Evolutionary conservation across 2,888 invertebrate genomes (phyloP).

Genomic region (Gymnoscelis rufifasciata): DNA sequence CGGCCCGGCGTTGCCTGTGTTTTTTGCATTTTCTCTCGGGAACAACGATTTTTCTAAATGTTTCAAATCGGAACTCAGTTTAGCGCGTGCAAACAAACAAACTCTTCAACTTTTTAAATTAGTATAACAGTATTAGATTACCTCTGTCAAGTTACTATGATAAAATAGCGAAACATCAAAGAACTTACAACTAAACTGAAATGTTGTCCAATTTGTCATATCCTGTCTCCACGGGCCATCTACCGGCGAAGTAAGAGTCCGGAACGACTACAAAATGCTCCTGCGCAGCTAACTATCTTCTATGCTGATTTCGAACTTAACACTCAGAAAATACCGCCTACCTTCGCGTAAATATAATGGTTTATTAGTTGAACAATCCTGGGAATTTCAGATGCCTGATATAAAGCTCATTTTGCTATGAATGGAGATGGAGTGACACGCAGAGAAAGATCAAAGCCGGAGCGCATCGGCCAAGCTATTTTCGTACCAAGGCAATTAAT

Average conservation of each 20-base stretch:
- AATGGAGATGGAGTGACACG: slow-evolving; percentile 1
- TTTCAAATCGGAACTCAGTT: too few relatives aligned
- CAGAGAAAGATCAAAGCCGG: slow-evolving; percentile 56
- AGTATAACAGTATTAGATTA: background rate
- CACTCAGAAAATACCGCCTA: background rate
- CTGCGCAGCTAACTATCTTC: slow-evolving; percentile 1
- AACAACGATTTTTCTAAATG: too few relatives aligned
- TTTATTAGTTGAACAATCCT: background rate
- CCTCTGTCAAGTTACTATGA: background rate
- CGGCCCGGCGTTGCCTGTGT: too few relatives aligned
- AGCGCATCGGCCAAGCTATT: slow-evolving; percentile 49
- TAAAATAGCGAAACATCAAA: background rate
- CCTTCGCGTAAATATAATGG: background rate
- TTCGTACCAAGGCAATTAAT: slow-evolving; percentile 59
- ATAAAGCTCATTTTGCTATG: slow-evolving; percentile 1
- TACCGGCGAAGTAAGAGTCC: slow-evolving; percentile 4
- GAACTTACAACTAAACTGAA: slow-evolving; percentile 2
- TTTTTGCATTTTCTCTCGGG: too few relatives aligned
- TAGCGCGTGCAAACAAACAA: too few relatives aligned
- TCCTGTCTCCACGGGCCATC: slow-evolving; percentile 17
- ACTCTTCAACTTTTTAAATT: too few relatives aligned
- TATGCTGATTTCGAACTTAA: slow-evolving; percentile 3
- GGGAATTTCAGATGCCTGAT: background rate
- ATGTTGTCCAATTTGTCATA: slow-evolving; percentile 16
- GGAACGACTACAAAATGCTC: slow-evolving; percentile 12